Percentiles rank a stretch among this genome's conserved stretches.
phyloP scores from a whole-genome alignment of 2,888 invertebrate genomes.

The Troides helena region DNA sequence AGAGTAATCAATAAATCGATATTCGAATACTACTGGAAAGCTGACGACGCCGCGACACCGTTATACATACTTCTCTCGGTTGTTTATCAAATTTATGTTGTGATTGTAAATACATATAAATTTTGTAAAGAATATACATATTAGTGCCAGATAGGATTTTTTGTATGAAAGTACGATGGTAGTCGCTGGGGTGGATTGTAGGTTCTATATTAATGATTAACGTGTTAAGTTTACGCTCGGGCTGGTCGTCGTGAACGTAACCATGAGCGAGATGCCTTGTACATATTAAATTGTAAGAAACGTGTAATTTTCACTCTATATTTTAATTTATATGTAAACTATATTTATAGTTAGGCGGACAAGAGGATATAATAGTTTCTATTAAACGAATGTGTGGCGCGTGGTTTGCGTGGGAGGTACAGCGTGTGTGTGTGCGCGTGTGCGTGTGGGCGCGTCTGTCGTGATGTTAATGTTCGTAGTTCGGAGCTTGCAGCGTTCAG shows the following conservation, averaged over 20 bases:
- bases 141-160: constrained; percentile 76
- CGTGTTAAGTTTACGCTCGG: constrained; percentile 13
- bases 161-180: constrained; percentile 63
- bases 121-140: constrained; percentile 79
- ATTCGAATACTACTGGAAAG: constrained; percentile 8
- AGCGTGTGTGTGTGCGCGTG: constrained; percentile 43
- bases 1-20: not conserved
- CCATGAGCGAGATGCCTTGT: constrained; percentile 70
- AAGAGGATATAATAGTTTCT: constrained; percentile 45
- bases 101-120: constrained; percentile 79
- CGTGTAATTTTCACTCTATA: constrained; percentile 76
- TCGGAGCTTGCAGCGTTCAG: constrained; percentile 74
- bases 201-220: constrained; percentile 6
- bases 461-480: constrained; percentile 52
- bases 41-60: constrained; percentile 55
- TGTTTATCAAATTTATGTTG: constrained; percentile 78
- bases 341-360: constrained; percentile 71
- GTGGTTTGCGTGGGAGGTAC: constrained; percentile 43
- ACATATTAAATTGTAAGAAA: constrained; percentile 72
- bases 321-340: constrained; percentile 78
- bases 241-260: constrained; percentile 32
- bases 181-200: constrained; percentile 22
- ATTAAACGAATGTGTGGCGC: constrained; percentile 41
- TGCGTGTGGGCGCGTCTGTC: constrained; percentile 36
- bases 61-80: constrained; percentile 67